Percentiles rank a stretch among this genome's conserved stretches.
Evolutionary conservation across 2,113 vertebrate species (phyloP).

Genomic region (Arizona elegans): DNA sequence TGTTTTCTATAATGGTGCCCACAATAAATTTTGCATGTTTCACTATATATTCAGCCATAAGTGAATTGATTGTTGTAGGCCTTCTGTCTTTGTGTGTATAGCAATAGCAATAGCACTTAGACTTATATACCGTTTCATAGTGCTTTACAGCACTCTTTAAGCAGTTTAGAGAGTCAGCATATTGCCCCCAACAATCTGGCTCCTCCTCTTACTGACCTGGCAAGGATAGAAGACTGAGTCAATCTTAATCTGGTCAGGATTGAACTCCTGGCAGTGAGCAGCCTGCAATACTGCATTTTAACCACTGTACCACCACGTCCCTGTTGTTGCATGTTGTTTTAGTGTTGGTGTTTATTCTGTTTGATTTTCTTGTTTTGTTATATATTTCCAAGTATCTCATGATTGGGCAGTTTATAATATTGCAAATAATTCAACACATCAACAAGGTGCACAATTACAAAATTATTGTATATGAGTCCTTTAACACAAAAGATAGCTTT

Average conservation of each 20-base stretch:
- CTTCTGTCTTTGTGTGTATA: neutral
- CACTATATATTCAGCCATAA: neutral
- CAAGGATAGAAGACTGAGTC: neutral
- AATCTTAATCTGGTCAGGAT: neutral
- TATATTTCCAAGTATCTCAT: neutral
- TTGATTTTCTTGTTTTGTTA: neutral
- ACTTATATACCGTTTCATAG: neutral
- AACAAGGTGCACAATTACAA: neutral
- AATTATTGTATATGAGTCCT: neutral
- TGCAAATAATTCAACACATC: neutral
- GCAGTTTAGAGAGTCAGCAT: neutral
- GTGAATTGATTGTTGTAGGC: neutral
- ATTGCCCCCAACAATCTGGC: neutral
- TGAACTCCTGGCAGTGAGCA: neutral
- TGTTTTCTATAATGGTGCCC: neutral
- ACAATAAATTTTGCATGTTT: neutral
- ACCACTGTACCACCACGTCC: neutral
- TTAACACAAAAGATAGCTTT: neutral
- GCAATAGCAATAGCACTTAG: neutral
- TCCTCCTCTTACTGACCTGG: neutral
- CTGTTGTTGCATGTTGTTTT: neutral
- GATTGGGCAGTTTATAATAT: neutral
- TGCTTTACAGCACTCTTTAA: neutral
- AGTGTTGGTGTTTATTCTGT: neutral
- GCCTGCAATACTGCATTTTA: neutral